Conservation (phyloP, 2,888 invertebrate species). For the Strigamia crassipes region DNA sequence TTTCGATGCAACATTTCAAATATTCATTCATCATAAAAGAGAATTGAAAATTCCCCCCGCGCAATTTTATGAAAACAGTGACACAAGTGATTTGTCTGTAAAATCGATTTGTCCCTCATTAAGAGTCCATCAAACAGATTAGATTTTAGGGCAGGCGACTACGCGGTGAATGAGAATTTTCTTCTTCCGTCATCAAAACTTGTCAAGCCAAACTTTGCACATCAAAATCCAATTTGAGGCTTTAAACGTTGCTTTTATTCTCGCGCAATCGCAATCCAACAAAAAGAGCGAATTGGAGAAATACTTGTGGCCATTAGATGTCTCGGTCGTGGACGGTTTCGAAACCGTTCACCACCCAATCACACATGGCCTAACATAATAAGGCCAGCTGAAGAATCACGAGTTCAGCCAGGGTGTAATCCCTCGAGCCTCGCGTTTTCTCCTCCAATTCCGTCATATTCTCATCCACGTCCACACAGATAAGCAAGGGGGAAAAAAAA, state of each 20-base stretch:
- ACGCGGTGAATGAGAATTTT: not conserved
- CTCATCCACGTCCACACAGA: not conserved
- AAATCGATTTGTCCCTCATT: not conserved
- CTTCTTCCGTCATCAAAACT: not conserved
- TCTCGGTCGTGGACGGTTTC: not conserved
- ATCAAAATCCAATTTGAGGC: not conserved
- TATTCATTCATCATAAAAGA: too few relatives aligned
- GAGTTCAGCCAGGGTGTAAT: not conserved
- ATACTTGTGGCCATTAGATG: not conserved
- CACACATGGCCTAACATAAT: not conserved
- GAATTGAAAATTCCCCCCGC: too few relatives aligned
- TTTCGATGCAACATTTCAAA: too few relatives aligned
- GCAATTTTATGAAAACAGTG: not conserved
- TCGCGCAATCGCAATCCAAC: not conserved
- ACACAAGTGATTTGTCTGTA: not conserved
- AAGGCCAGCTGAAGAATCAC: not conserved
- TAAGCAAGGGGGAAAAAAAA: not conserved
- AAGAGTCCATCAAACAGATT: slow-evolving; percentile 10
- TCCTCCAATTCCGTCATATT: not conserved
- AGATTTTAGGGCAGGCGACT: not conserved
- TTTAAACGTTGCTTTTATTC: not conserved
- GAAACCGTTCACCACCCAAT: slow-evolving; percentile 3
- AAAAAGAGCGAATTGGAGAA: not conserved
- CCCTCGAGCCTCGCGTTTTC: slow-evolving; percentile 10
- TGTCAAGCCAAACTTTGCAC: not conserved